These are phyloP conservation scores for Casuarius casuarius DNA, from an alignment of 2,113 vertebrate species.

Conservation along the genomic window DNA sequence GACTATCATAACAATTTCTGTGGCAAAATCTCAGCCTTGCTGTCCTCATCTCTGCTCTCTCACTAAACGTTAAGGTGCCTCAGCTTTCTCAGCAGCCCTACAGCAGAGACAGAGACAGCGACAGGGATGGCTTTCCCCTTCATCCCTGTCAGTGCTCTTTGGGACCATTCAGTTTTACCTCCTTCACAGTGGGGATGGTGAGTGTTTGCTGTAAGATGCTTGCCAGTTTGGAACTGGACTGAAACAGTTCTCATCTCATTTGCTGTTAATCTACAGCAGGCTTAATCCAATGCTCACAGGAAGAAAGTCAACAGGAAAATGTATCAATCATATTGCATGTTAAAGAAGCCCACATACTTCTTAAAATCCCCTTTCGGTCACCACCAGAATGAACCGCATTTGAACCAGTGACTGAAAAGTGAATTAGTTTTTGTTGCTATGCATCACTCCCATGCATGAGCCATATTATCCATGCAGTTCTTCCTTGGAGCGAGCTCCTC, in stretches of 20 bases:
- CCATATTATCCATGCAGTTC: accelerated
- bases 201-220: background rate
- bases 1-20: no score
- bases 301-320: background rate
- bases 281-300: background rate
- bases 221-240: background rate
- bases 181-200: background rate
- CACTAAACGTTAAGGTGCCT: no score
- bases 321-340: background rate
- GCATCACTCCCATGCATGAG: background rate
- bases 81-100: no score
- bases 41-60: no score
- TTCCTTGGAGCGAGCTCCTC: background rate
- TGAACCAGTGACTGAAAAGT: background rate
- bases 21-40: no score
- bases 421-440: background rate
- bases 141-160: no score
- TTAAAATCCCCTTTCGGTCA: background rate
- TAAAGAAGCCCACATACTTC: background rate
- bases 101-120: no score
- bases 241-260: background rate
- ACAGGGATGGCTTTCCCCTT: no score
- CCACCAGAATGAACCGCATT: background rate
- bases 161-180: background rate
- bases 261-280: background rate